Conservation (phyloP, 2,797 vertebrate species). For the Danio albolineatus region DNA sequence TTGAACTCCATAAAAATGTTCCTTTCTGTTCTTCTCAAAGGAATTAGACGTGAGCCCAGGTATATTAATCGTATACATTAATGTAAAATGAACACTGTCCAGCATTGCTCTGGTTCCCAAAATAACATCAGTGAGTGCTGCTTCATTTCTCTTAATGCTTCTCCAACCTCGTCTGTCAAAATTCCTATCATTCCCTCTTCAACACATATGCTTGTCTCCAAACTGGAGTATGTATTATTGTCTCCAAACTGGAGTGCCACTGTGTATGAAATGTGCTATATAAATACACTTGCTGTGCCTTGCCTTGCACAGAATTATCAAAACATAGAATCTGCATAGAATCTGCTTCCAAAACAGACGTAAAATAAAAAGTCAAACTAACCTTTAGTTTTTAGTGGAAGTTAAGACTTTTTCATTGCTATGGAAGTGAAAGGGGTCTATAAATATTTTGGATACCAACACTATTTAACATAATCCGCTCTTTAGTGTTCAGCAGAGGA, state of each 20-base stretch:
- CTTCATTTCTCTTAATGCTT: conserved; percentile 10
- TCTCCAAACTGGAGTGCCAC: no score
- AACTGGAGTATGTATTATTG: no score
- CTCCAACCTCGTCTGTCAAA: not conserved
- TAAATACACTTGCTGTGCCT: no score
- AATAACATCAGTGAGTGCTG: conserved; percentile 34
- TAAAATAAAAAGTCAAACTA: conserved; percentile 8
- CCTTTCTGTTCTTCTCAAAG: not conserved
- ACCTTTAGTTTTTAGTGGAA: not conserved
- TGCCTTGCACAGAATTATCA: no score
- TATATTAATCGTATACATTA: not conserved
- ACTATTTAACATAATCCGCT: no score
- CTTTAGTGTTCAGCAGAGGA: no score
- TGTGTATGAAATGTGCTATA: no score
- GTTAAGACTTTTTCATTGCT: no score
- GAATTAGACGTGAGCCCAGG: not conserved
- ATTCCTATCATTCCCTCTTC: conserved; percentile 1
- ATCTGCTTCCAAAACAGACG: conserved; percentile 2
- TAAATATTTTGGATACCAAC: no score
- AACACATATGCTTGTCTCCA: not conserved
- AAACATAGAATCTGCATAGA: no score
- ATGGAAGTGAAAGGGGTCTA: no score
- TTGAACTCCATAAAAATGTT: not conserved
- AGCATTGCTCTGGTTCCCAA: conserved; percentile 22
- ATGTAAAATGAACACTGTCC: conserved; percentile 23